A percentile compares a stretch with the other conserved stretches of the same genome.
Conservation (phyloP, 2,888 invertebrate genomes). For the Pandemis heparana region DNA sequence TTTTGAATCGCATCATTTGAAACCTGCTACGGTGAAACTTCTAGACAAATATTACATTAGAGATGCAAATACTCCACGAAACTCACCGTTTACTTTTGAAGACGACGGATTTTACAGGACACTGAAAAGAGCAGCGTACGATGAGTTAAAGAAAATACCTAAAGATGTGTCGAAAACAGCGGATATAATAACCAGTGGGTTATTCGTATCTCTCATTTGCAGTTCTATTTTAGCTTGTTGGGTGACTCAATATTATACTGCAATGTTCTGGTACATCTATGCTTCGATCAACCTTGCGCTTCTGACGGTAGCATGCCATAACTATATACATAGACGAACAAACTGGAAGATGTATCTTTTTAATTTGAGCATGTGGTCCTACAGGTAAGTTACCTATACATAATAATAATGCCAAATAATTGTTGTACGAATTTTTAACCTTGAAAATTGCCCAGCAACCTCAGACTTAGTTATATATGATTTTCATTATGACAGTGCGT, state of each 20-base stretch:
- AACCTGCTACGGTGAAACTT: conserved; percentile 82
- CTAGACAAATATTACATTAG: conserved; percentile 88
- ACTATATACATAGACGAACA: conserved; percentile 91
- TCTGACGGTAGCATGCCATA: conserved; percentile 88
- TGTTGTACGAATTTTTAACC: too few species aligned
- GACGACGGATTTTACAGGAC: conserved; percentile 91
- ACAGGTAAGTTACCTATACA: conserved; percentile 76
- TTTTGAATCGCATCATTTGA: conserved; percentile 86
- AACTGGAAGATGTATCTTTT: conserved; percentile 93
- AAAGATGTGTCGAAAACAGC: conserved; percentile 53
- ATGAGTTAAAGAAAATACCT: conserved; percentile 85
- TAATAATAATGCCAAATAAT: too few species aligned
- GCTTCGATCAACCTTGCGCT: conserved; percentile 86
- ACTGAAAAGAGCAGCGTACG: conserved; percentile 85
- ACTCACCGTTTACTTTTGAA: conserved; percentile 90
- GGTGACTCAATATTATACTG: conserved; percentile 55
- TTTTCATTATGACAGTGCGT: too few species aligned
- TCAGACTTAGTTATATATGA: too few species aligned
- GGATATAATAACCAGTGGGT: conserved; percentile 67
- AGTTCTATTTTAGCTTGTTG: conserved; percentile 60
- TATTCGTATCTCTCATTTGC: conserved; percentile 62
- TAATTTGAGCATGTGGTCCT: conserved; percentile 88
- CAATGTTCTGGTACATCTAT: conserved; percentile 66
- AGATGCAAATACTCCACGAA: conserved; percentile 87
- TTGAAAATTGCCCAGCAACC: too few species aligned